Base-by-base conservation (phyloP, 2,113 vertebrate species). In the Dicerorhinus sumatrensis region DNA sequence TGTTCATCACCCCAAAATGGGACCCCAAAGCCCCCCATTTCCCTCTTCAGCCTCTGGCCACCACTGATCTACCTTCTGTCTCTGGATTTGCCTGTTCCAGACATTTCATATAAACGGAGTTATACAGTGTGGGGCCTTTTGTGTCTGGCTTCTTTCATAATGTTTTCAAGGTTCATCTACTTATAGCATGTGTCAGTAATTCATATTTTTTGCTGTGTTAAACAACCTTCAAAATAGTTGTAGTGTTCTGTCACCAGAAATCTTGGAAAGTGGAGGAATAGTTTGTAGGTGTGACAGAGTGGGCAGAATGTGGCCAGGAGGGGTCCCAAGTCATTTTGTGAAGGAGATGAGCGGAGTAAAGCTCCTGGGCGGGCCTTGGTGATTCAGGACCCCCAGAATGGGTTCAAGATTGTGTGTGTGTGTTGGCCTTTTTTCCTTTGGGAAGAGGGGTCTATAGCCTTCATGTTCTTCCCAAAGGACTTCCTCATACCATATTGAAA, bases 81-180 rank as follows among this genome's bases (percentile, higher is more conserved):
- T 67, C 36, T 51, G 6, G 25, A 39, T 13, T 1, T 56, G 3
- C 39, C 79, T 14, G 16, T 86, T 11, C 51, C 20, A 33, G 48
- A 25, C 1, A 0, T 10, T 27, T 48, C 1, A 2, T 21, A 0
- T 48, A 14, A 16, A 8, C 5, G 33, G 48, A n/a, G 20, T 13
- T 73, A 1, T 5, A 0, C 17, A 0, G 0, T 5, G 4, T 5
- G 12, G 51, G 10, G 20, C 13, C 31, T 20, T 48, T 31, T 27
- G 21, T 29, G 18, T 56, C 51, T 76, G 76, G 51, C 60, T 80
- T 48, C 20, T 13, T 2, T 17, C 1, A 1, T 7, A 33, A 6
- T 36, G 33, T 10, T 75, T 90, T 58, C n/a, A 29, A 9, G 33
- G 80, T 31, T 76, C 9, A 2, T 0, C 2, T 4, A 8, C 14